Evolutionary conservation across 2,888 invertebrate genomes (phyloP).

Genomic region (Orthosia gracilis): DNA sequence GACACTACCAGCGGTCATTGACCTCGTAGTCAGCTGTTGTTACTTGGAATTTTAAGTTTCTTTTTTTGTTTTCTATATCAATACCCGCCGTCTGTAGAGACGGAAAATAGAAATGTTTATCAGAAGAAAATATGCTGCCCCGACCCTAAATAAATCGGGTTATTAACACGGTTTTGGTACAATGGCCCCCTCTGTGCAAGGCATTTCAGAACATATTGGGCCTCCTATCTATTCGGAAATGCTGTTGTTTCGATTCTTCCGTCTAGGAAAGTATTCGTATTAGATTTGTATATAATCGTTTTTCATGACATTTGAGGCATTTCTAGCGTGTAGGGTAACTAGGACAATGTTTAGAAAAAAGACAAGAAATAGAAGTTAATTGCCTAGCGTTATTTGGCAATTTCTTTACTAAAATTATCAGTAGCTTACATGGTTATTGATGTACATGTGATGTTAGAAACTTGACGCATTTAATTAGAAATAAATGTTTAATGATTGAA

Average conservation of each 20-base stretch:
- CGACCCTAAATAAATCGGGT: no score
- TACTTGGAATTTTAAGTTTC: no score
- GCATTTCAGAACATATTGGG: not conserved
- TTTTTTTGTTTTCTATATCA: no score
- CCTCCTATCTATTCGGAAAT: no score
- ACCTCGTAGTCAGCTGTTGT: no score
- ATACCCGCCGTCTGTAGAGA: no score
- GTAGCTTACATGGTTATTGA: not conserved
- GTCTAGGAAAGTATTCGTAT: no score
- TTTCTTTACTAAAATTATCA: slow-evolving; percentile 24
- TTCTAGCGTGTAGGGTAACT: not conserved
- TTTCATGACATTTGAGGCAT: not conserved
- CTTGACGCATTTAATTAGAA: not conserved
- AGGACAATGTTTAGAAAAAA: not conserved
- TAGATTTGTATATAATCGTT: not conserved
- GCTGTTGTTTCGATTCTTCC: no score
- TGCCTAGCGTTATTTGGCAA: not conserved
- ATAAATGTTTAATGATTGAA: not conserved
- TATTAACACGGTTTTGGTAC: not conserved
- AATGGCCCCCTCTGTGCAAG: not conserved
- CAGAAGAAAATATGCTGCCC: no score
- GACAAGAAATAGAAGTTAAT: slow-evolving; percentile 6
- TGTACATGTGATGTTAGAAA: not conserved
- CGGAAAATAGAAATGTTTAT: no score
- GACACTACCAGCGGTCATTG: no score